Percentiles rank a stretch among this genome's conserved stretches.
These are phyloP conservation scores for Cataglyphis rosenhaueri DNA, from an alignment of 2,888 invertebrate species.

Conservation along the genomic window DNA sequence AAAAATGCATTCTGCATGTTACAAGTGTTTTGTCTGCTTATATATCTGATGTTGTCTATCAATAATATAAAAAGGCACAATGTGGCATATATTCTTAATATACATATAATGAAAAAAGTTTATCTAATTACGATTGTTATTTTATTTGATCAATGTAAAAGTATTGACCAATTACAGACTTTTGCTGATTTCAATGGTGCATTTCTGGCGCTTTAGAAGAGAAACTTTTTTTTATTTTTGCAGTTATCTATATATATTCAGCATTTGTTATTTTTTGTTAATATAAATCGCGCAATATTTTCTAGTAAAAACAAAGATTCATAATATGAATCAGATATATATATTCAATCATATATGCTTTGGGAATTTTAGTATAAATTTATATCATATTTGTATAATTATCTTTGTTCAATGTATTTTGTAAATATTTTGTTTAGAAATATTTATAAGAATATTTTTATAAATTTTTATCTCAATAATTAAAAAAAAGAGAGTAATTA, in stretches of 20 bases:
- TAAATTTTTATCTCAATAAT: conserved; percentile 50
- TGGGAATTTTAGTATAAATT: conserved; percentile 61
- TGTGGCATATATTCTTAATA: conserved; percentile 65
- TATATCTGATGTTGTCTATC: conserved; percentile 15
- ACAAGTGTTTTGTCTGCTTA: conserved; percentile 43
- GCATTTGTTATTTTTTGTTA: conserved; percentile 39
- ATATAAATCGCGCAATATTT: conserved; percentile 45
- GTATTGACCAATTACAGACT: conserved; percentile 42
- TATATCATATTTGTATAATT: conserved; percentile 63
- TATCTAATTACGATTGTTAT: conserved; percentile 50
- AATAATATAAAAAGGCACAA: conserved; percentile 71
- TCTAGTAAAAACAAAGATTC: conserved; percentile 29
- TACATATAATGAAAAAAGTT: conserved; percentile 52
- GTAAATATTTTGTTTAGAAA: conserved; percentile 54
- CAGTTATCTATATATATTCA: conserved; percentile 56
- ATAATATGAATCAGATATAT: conserved; percentile 63
- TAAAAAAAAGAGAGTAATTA: background rate
- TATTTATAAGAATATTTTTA: conserved; percentile 56
- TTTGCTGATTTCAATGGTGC: conserved; percentile 49
- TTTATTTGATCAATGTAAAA: conserved; percentile 61
- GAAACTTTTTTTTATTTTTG: conserved; percentile 47
- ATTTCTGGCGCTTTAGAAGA: conserved; percentile 52
- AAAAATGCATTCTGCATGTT: conserved; percentile 12
- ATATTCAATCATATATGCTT: conserved; percentile 60
- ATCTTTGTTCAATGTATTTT: conserved; percentile 48